Evolutionary conservation across 1,140 invertebrate species (phyloP).

Genomic region (Armadillidium nasatum): DNA sequence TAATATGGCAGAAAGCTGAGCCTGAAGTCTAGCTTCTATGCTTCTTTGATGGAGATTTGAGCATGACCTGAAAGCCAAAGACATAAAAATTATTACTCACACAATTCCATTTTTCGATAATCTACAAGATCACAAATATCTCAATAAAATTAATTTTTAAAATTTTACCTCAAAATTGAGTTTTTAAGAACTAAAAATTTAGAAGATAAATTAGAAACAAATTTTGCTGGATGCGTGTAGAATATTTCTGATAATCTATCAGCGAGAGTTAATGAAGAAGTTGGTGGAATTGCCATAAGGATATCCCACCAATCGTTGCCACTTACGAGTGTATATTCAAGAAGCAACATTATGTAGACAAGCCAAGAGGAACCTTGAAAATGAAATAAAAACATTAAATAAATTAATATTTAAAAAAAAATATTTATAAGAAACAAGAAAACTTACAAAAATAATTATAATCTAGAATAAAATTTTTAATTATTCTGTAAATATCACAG

Average conservation of each 20-base stretch:
- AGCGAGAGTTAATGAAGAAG: constrained; percentile 33
- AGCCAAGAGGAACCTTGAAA: constrained; percentile 27
- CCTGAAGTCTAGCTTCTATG: constrained; percentile 39
- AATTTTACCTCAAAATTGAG: constrained; percentile 38
- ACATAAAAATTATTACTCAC: too few relatives aligned
- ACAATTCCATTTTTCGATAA: too few relatives aligned
- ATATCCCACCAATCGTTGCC: constrained; percentile 43
- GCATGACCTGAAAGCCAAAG: constrained; percentile 25
- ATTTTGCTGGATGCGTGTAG: constrained; percentile 29
- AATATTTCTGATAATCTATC: constrained; percentile 39
- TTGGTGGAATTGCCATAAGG: constrained; percentile 32
- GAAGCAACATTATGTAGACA: constrained; percentile 36
- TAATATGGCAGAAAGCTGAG: constrained; percentile 36
- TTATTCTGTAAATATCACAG: too few relatives aligned
- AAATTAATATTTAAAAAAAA: too few relatives aligned
- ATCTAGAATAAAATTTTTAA: too few relatives aligned
- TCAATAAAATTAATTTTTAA: not conserved
- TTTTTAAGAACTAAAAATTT: constrained; percentile 40
- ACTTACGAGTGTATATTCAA: constrained; percentile 41
- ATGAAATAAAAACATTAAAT: not conserved
- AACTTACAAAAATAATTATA: too few relatives aligned
- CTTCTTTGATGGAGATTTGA: constrained; percentile 37
- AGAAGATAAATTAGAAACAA: constrained; percentile 34
- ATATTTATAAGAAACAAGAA: too few relatives aligned
- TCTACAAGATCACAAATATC: not conserved